Percentiles rank a stretch among this genome's conserved stretches.
Conservation (phyloP, 2,888 invertebrate species). For the Tetanocera ferruginea region DNA sequence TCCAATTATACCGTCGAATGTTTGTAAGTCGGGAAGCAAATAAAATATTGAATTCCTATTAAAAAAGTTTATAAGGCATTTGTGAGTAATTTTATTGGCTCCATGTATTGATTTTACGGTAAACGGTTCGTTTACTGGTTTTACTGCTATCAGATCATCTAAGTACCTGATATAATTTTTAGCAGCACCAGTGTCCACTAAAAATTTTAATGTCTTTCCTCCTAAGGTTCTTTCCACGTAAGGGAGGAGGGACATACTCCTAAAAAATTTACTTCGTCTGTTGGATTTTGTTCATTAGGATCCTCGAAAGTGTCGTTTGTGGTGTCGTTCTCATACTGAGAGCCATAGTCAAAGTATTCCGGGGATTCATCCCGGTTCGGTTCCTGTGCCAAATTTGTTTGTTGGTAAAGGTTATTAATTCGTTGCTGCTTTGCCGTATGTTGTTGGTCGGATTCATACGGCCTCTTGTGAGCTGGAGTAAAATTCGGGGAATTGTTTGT, state of each 20-base stretch:
- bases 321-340: too few relatives aligned
- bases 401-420: slow-evolving; percentile 5
- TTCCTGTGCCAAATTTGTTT: background rate
- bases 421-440: slow-evolving; percentile 28
- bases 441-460: background rate
- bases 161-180: background rate
- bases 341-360: too few relatives aligned
- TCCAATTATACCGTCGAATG: background rate
- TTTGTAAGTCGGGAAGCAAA: background rate
- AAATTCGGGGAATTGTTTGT: background rate
- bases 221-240: background rate
- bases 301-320: background rate
- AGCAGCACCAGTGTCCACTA: background rate
- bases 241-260: background rate
- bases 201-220: background rate
- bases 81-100: too few relatives aligned
- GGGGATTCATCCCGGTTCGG: too few relatives aligned
- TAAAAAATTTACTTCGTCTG: slow-evolving; percentile 20
- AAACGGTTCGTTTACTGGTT: too few relatives aligned
- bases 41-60: background rate
- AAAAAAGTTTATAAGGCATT: background rate
- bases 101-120: too few relatives aligned
- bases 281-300: background rate
- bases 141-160: background rate
- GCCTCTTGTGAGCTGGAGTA: background rate